Evolutionary conservation across 2,888 invertebrate species (phyloP).

Genomic region (Cryptophagus acutangulus): DNA sequence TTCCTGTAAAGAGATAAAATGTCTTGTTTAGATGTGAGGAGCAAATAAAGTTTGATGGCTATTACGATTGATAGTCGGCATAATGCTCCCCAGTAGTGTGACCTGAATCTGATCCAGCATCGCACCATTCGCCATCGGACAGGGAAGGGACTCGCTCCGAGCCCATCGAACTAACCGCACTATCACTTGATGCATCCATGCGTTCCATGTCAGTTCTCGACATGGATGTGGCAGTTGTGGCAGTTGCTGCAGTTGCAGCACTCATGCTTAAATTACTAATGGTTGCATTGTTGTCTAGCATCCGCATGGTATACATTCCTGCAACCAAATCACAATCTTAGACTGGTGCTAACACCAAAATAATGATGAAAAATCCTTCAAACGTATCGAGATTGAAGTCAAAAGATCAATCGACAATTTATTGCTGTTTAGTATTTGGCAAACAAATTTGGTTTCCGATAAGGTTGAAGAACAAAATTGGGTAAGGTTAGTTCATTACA

Average conservation of each 20-base stretch:
- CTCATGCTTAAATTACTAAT: slow-evolving; percentile 42
- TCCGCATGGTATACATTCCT: slow-evolving; percentile 87
- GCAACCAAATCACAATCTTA: too few relatives aligned
- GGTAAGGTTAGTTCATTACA: too few relatives aligned
- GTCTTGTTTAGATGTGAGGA: neutral
- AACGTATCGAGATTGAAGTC: too few relatives aligned
- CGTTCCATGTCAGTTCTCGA: slow-evolving; percentile 57
- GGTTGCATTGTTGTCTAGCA: slow-evolving; percentile 60
- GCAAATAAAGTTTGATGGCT: slow-evolving; percentile 1
- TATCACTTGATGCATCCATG: slow-evolving; percentile 82
- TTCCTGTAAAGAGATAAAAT: slow-evolving; percentile 49
- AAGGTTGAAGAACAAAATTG: too few relatives aligned
- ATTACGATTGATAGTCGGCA: slow-evolving; percentile 67
- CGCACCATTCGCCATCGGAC: slow-evolving; percentile 88
- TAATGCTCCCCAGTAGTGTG: slow-evolving; percentile 59
- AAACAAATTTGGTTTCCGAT: too few relatives aligned
- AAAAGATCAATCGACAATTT: too few relatives aligned
- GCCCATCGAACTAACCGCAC: slow-evolving; percentile 90
- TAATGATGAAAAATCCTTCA: too few relatives aligned
- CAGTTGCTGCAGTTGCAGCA: slow-evolving; percentile 28
- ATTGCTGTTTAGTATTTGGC: too few relatives aligned
- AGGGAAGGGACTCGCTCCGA: slow-evolving; percentile 84
- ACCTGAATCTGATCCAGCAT: slow-evolving; percentile 76
- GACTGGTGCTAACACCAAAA: too few relatives aligned
- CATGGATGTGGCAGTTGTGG: slow-evolving; percentile 36